Evolutionary conservation across 2,797 vertebrate genomes (phyloP), one percentile per base, ranked within the genome.

Genomic region (Enoplosus armatus): DNA sequence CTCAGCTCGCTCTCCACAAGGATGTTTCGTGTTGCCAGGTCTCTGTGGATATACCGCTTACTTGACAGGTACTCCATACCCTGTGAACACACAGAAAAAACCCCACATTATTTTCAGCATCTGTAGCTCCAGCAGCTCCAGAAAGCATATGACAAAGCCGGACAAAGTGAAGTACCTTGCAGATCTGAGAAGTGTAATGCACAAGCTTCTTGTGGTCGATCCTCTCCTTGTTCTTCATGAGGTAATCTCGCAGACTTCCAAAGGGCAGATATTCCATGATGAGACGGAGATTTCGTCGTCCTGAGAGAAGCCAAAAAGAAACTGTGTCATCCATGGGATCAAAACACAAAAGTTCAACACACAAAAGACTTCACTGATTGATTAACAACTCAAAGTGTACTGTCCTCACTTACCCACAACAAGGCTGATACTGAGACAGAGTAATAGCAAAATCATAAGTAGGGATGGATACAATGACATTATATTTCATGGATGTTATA

Each of bases 191-290:
- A 0, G 97, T 95, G 82, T 98, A 99, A 39, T 96, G 96, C 39
- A 99, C 83, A n/a, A 99, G 97, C 85, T 97, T 98, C 87, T 95
- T 97, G 91, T 97, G 96, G 90, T 99, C 97, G 41, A 98, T 94
- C 62, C 97, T 92, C 55, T 98, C 98, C 82, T 95, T 98, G 92
- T 99, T 97, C 83, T 99, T 99, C 82, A 96, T 96, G 60, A 99
- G 96, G 90, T 99, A 99, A 90, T 99, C 98, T 75, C 98, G 94
- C 82, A 99, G 95, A 90, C 98, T 99, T 87, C 98, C 98, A 67
- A 96, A 98, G 0, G 98, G 98, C 77, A 99, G 95, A 87, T 98
- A 99, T 87, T 99, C 98, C 98, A 99, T 99, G 90, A 99, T 95
- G 71, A 99, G 95, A 66, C 97, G 96, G 74, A 99, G 91, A 90